phyloP scores from a whole-genome alignment of 2,888 invertebrate species.

The Ommatoiulus sabulosus region DNA sequence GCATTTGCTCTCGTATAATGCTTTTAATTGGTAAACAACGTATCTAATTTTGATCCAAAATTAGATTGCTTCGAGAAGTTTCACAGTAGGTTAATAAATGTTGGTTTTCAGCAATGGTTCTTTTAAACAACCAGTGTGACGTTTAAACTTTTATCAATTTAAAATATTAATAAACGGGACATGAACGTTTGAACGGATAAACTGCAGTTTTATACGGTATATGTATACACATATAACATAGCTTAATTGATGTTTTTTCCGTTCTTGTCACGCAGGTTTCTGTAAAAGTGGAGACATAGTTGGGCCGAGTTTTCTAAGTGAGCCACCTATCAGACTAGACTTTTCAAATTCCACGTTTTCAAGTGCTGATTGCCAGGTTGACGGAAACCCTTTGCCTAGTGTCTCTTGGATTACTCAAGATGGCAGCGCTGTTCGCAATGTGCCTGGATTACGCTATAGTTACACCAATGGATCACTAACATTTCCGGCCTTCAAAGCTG shows the following conservation, averaged over 20 bases:
- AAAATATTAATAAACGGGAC: no score
- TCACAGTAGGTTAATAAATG: no score
- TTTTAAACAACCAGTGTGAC: no score
- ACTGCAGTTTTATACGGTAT: neutral
- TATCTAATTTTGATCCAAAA: no score
- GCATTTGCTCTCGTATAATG: no score
- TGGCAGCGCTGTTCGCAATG: constrained; percentile 48
- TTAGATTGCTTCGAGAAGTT: no score
- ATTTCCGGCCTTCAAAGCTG: constrained; percentile 57
- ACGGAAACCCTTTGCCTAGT: constrained; percentile 66
- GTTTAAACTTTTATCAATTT: no score
- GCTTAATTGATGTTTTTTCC: neutral
- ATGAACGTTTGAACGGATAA: neutral
- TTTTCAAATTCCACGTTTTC: constrained; percentile 57
- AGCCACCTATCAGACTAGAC: constrained; percentile 55
- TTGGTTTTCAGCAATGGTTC: no score
- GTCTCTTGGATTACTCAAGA: constrained; percentile 65
- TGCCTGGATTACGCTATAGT: constrained; percentile 56
- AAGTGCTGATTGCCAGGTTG: constrained; percentile 66
- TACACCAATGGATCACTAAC: constrained; percentile 56
- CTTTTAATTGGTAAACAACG: no score
- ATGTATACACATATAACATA: neutral
- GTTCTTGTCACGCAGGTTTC: constrained; percentile 25
- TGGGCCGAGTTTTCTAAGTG: constrained; percentile 55
- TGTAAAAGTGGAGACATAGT: constrained; percentile 44